These are phyloP conservation scores for Craseonycteris thonglongyai DNA, from an alignment of 2,113 vertebrate species.

Conservation along the genomic window DNA sequence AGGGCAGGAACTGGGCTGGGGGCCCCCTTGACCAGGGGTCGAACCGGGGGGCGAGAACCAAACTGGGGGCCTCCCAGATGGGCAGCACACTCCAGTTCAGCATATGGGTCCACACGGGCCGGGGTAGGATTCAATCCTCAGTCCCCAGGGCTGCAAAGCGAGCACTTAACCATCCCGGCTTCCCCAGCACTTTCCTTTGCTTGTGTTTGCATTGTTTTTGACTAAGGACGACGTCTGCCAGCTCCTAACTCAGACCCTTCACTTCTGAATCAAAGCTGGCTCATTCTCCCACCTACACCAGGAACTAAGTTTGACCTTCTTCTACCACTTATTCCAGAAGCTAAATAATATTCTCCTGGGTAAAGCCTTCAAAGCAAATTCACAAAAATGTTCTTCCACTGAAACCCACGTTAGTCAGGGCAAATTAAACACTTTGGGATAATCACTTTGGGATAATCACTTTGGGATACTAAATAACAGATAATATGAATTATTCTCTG, in stretches of 20 bases:
- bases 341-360: neutral
- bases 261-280: neutral
- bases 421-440: neutral
- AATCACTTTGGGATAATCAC: too few relatives aligned
- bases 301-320: neutral
- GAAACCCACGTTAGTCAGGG: neutral
- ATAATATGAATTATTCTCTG: accelerated
- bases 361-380: neutral
- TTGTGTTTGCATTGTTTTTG: neutral
- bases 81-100: too few relatives aligned
- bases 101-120: too few relatives aligned
- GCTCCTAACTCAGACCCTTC: neutral
- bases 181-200: too few relatives aligned
- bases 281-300: neutral
- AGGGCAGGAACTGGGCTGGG: too few relatives aligned
- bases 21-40: too few relatives aligned
- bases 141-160: too few relatives aligned
- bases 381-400: neutral
- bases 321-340: too few relatives aligned
- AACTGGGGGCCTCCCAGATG: too few relatives aligned
- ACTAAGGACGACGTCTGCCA: neutral
- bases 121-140: too few relatives aligned
- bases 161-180: too few relatives aligned
- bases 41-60: too few relatives aligned
- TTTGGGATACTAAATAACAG: neutral